Base-by-base conservation (phyloP, 2,797 vertebrate genomes). In the Gambelia wislizenii region DNA sequence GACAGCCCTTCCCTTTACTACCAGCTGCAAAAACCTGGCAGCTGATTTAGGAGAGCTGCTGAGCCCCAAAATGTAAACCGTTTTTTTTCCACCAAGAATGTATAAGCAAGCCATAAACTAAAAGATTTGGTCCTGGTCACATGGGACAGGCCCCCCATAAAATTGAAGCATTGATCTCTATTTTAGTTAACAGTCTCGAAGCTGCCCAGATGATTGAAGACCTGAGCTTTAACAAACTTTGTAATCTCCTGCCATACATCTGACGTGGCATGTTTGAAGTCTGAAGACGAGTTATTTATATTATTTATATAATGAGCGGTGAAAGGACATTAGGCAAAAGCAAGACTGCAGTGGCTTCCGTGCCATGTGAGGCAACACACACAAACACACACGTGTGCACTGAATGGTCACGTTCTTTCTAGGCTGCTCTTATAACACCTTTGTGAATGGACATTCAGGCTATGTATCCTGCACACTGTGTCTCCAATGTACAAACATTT, bases 61-160 rank as follows among this genome's bases (percentile, higher is more conserved):
- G 89, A 96, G 96, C 95, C 94, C 94, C 95, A 97, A 98, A 98
- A 98, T 98, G 98, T 98, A 98, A 98, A 98, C 98, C 97, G 95
- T 97, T 97, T 98, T 92, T 97, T 97, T 52, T 27, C 33, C 97
- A 97, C 97, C 96, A 98, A 97, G 98, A 98, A 98, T 98, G 98
- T 97, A 98, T 98, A 98, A 98, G 98, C 98, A 98, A 98, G 97
- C 97, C 97, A 97, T 98, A 98, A 98, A 98, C 98, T 98, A 98
- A 97, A 95, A 98, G 98, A 98, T 98, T 97, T 98, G 97, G 95
- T 95, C 96, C 94, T 95, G 97, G 98, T 98, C 97, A 97, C 95
- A 96, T 96, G 96, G 97, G 97, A 97, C 95, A 94, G 97, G 97
- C 96, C 95, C 92, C 97, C 97, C 97, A 97, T 98, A 98, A 98